phyloP scores from a whole-genome alignment of 2,113 vertebrate genomes.

The Rhinopithecus roxellana region DNA sequence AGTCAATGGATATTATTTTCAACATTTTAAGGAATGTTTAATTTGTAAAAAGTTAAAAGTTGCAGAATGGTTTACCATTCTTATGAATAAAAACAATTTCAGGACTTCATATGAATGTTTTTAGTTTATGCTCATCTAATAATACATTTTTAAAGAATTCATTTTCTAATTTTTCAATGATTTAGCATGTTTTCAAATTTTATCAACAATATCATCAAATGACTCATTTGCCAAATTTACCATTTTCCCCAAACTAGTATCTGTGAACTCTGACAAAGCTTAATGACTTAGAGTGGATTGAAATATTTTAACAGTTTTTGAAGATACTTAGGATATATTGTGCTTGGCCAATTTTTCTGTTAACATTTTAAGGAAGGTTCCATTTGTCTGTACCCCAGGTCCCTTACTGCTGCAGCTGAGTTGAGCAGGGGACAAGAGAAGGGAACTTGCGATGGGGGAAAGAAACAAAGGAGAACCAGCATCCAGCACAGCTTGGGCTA shows the following conservation, averaged over 20 bases:
- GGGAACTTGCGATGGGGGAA: background rate
- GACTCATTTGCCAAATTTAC: background rate
- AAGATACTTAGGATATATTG: background rate
- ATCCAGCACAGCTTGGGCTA: background rate
- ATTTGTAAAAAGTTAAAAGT: background rate
- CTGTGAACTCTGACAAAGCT: background rate
- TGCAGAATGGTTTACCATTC: background rate
- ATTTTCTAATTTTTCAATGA: background rate
- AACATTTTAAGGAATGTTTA: constrained; percentile 9
- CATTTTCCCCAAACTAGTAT: background rate
- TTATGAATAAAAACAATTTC: background rate
- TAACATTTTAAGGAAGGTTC: background rate
- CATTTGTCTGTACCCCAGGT: background rate
- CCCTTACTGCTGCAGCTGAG: background rate
- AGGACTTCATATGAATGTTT: background rate
- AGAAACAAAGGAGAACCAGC: background rate
- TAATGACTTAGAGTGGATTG: background rate
- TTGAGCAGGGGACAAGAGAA: background rate
- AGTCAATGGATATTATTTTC: background rate
- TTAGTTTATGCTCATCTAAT: background rate
- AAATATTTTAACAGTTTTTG: background rate
- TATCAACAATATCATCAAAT: background rate
- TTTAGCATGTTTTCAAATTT: background rate
- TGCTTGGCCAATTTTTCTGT: background rate
- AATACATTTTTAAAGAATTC: background rate